Evolutionary conservation across 2,797 vertebrate species (phyloP).

Genomic region (Remorina albescens): DNA sequence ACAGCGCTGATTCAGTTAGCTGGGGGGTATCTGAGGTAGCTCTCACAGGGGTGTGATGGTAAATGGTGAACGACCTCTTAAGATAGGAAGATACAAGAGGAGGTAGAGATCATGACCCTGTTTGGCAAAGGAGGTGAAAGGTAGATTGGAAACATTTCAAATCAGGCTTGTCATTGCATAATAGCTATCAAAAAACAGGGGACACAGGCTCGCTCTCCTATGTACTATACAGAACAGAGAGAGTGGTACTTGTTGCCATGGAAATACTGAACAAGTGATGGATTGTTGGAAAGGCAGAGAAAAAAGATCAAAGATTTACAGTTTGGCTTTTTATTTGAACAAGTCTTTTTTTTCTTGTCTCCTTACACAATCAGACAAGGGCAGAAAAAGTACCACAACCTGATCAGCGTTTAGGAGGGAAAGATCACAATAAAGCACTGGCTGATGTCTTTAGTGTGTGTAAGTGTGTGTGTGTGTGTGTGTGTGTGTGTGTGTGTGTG

Average conservation of each 20-base stretch:
- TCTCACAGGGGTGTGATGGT: constrained; percentile 21
- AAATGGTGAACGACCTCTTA: constrained; percentile 23
- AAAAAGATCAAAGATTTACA: constrained; percentile 33
- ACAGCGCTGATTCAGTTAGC: constrained; percentile 22
- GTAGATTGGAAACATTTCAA: constrained; percentile 24
- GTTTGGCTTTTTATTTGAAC: constrained; percentile 10
- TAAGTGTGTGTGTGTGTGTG: background rate
- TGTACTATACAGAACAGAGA: constrained; percentile 44
- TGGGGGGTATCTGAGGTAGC: constrained; percentile 36
- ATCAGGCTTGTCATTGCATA: constrained; percentile 31
- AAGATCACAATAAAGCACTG: constrained; percentile 23
- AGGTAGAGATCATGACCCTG: constrained; percentile 14
- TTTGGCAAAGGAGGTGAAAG: constrained; percentile 11
- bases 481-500: background rate
- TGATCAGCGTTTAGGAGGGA: constrained; percentile 8
- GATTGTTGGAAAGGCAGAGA: constrained; percentile 55
- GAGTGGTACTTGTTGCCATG: constrained; percentile 65
- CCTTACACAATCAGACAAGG: background rate
- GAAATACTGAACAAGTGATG: constrained; percentile 69
- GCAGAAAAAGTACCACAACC: background rate
- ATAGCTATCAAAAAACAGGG: constrained; percentile 39
- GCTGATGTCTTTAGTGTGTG: background rate
- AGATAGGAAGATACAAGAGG: constrained; percentile 8
- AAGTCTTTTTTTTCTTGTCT: constrained; percentile 16
- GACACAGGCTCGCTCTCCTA: constrained; percentile 38